Percentiles rank a stretch among this genome's conserved stretches.
These are phyloP conservation scores for Hydrotaea cyrtoneurina DNA, from an alignment of 2,888 invertebrate genomes.

Conservation along the genomic window DNA sequence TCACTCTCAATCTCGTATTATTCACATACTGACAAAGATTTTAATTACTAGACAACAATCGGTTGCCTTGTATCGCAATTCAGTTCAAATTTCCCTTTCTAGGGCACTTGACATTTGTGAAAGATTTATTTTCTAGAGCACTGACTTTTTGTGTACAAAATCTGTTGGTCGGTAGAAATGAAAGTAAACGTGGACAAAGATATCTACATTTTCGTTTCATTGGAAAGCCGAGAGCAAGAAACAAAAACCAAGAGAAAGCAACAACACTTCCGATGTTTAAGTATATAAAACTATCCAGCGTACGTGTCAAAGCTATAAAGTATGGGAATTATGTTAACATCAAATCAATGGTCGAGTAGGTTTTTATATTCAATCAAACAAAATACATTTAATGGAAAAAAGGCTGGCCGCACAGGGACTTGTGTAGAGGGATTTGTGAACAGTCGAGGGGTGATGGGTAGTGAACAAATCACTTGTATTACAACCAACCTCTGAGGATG, in stretches of 20 bases:
- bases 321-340: background rate
- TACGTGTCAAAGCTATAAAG: background rate
- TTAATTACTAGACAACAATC: no score
- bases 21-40: no score
- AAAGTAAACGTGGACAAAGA: background rate
- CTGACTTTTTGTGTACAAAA: background rate
- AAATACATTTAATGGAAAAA: background rate
- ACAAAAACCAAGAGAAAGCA: background rate
- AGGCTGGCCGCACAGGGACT: no score
- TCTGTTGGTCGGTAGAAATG: background rate
- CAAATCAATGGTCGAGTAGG: background rate
- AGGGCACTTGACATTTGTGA: background rate
- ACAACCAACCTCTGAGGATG: no score
- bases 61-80: background rate
- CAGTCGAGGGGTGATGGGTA: no score
- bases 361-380: background rate
- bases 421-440: no score
- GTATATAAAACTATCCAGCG: background rate
- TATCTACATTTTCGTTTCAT: background rate
- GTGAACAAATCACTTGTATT: no score
- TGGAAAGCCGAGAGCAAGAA: background rate
- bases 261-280: no score
- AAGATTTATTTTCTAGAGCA: background rate
- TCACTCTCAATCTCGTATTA: no score
- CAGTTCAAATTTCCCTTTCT: background rate